A percentile compares a stretch with the other conserved stretches of the same genome.
Evolutionary conservation across 2,797 vertebrate genomes (phyloP).

Genomic region (Enteromius trimaculatus): DNA sequence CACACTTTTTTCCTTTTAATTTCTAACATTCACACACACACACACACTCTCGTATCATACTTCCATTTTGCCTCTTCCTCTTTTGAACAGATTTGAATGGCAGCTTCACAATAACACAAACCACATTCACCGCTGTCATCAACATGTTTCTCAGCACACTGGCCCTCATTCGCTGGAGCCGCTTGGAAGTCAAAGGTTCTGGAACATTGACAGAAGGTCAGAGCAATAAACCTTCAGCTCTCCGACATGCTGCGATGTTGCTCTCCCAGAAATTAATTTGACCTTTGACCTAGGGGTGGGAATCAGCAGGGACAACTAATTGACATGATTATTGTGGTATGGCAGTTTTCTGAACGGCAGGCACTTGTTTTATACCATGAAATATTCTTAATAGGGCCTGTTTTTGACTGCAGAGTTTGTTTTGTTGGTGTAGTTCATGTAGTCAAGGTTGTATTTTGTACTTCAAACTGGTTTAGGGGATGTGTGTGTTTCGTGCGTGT

Average conservation of each 20-base stretch:
- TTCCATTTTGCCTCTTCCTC: constrained; percentile 2
- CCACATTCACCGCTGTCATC: neutral
- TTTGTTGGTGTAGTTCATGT: neutral
- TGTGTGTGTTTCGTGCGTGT: neutral
- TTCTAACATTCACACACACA: constrained; percentile 21
- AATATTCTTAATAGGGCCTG: neutral
- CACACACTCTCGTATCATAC: constrained; percentile 25
- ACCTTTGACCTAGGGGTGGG: constrained; percentile 14
- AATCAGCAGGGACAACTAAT: neutral
- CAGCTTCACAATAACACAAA: constrained; percentile 21
- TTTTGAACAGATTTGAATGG: neutral
- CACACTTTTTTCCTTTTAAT: constrained; percentile 3
- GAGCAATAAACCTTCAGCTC: constrained; percentile 30
- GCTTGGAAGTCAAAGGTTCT: constrained; percentile 44
- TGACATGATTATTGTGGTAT: neutral
- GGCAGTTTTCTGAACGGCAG: neutral
- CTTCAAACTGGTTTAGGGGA: neutral
- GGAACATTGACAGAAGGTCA: constrained; percentile 25
- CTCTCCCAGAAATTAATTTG: constrained; percentile 4
- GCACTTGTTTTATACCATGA: neutral
- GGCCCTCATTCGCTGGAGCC: neutral
- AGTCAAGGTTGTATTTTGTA: neutral
- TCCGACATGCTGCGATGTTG: constrained; percentile 4
- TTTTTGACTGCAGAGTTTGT: neutral
- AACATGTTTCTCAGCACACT: constrained; percentile 31